A percentile compares a stretch with the other conserved stretches of the same genome.
Evolutionary conservation across 2,113 vertebrate genomes (phyloP).

Genomic region (Nerophis ophidion): DNA sequence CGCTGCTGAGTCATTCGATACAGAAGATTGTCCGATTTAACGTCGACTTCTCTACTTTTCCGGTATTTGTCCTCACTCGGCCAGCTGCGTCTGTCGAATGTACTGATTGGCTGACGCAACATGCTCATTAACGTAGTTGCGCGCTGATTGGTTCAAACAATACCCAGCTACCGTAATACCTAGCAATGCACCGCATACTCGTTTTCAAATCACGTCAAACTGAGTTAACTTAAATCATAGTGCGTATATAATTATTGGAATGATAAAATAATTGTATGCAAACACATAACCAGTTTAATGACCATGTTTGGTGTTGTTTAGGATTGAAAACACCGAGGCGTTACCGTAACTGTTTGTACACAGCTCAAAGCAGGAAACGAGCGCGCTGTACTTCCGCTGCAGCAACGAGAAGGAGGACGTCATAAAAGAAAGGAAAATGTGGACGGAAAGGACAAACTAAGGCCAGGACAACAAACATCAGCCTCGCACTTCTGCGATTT

Average conservation of each 20-base stretch:
- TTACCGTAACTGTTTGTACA: slow-evolving; percentile 36
- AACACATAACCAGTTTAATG: not conserved
- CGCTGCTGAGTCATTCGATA: not conserved
- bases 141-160: not conserved
- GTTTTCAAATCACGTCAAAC: not conserved
- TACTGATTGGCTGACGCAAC: not conserved
- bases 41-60: not conserved
- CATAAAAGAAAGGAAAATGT: slow-evolving; percentile 60
- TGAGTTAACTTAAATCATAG: not conserved
- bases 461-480: slow-evolving; percentile 13
- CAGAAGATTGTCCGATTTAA: not conserved
- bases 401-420: slow-evolving; percentile 41
- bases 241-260: not conserved
- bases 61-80: not conserved
- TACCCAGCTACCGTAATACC: not conserved
- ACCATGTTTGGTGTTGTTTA: not conserved
- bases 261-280: not conserved
- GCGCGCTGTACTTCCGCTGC: slow-evolving; percentile 63
- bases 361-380: slow-evolving; percentile 40
- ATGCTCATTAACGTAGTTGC: not conserved
- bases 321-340: not conserved
- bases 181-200: not conserved
- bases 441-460: slow-evolving; percentile 32
- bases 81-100: not conserved
- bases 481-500: not conserved